phyloP scores from a whole-genome alignment of 2,113 vertebrate genomes.

The Lanius ludovicianus region DNA sequence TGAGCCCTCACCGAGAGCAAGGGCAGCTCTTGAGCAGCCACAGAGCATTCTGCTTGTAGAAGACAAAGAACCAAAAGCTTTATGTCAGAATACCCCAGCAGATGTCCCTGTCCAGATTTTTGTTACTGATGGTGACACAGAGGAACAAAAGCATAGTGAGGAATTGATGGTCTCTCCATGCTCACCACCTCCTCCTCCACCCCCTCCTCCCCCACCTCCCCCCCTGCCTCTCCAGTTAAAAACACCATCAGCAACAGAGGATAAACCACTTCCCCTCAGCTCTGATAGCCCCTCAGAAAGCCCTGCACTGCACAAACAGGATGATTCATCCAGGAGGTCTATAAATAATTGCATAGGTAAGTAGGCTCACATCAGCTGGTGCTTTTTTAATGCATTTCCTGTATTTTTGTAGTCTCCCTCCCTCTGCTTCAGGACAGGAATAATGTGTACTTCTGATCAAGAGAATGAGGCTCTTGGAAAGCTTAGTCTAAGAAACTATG shows the following conservation, averaged over 20 bases:
- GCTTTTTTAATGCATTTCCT: not conserved
- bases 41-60: not conserved
- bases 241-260: not conserved
- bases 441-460: not conserved
- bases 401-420: not conserved
- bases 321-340: slow-evolving; percentile 60
- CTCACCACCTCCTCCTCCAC: accelerated
- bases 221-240: not conserved
- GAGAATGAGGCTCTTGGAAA: not conserved
- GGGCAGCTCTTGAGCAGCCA: slow-evolving; percentile 13
- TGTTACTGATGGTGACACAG: slow-evolving; percentile 13
- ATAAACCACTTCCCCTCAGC: slow-evolving; percentile 68
- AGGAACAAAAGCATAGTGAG: not conserved
- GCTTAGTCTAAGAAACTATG: not conserved
- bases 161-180: not conserved
- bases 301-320: not conserved
- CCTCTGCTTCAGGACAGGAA: not conserved
- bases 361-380: not conserved
- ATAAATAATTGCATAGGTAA: slow-evolving; percentile 85
- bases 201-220: not conserved
- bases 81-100: not conserved
- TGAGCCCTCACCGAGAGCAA: slow-evolving; percentile 52
- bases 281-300: slow-evolving; percentile 9
- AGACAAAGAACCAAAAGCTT: not conserved
- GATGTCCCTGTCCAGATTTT: slow-evolving; percentile 74